Conservation (phyloP, 2,888 invertebrate species). For the Sceliomorpha sp. region DNA sequence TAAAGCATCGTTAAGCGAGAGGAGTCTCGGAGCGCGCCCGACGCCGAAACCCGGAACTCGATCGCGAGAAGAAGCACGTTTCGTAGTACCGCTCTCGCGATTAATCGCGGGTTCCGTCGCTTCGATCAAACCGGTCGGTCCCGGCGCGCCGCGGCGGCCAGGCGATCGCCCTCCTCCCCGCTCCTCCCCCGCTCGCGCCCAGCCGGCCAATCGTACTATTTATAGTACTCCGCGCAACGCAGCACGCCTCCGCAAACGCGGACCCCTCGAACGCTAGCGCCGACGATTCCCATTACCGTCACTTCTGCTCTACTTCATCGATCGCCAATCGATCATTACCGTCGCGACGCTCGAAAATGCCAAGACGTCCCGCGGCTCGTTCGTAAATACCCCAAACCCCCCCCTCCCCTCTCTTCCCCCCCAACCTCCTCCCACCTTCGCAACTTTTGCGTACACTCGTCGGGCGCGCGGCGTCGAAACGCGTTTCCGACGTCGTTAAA, state of each 20-base stretch:
- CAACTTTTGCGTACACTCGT: no score
- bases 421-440: no score
- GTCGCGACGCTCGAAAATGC: no score
- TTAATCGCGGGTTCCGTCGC: conserved; percentile 2
- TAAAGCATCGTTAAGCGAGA: no score
- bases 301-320: conserved; percentile 16
- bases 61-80: conserved; percentile 18
- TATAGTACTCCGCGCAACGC: conserved; percentile 9
- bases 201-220: conserved; percentile 13
- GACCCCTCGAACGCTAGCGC: neutral
- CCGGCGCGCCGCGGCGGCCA: neutral
- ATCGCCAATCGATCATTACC: conserved; percentile 11
- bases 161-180: conserved; percentile 7
- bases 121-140: conserved; percentile 7
- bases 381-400: no score
- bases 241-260: conserved; percentile 5
- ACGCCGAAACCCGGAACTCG: conserved; percentile 37
- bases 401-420: no score
- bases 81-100: conserved; percentile 2
- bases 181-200: neutral
- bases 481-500: no score
- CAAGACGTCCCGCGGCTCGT: no score
- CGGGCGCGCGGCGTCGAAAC: no score
- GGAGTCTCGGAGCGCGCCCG: conserved; percentile 13
- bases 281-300: conserved; percentile 5